phyloP scores from a whole-genome alignment of 2,888 invertebrate genomes.

The Pardosa pseudoannulata region DNA sequence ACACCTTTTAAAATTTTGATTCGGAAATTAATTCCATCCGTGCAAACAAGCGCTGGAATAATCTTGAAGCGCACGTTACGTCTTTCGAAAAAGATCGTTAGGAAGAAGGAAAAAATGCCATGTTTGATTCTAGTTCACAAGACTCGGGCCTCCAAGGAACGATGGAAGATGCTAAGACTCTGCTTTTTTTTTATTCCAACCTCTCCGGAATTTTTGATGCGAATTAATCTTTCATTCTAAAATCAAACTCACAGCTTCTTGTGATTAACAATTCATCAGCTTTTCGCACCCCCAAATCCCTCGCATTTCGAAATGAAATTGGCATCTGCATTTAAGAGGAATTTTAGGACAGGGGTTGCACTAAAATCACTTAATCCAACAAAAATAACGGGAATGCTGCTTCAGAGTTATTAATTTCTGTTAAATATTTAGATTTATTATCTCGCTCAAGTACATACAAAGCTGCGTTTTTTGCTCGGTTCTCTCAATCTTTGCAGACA shows the following conservation, averaged over 20 bases:
- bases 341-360: not conserved
- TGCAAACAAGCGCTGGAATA: slow-evolving; percentile 56
- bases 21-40: slow-evolving; percentile 68
- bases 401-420: not conserved
- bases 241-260: slow-evolving; percentile 29
- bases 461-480: no score
- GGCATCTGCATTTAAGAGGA: slow-evolving; percentile 7
- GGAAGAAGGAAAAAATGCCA: not conserved
- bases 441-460: no score
- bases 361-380: not conserved
- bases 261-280: slow-evolving; percentile 54
- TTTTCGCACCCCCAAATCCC: slow-evolving; percentile 53
- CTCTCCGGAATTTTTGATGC: slow-evolving; percentile 53
- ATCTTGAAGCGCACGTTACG: slow-evolving; percentile 47
- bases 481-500: no score
- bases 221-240: slow-evolving; percentile 59
- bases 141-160: not conserved
- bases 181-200: not conserved
- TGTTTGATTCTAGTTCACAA: slow-evolving; percentile 22
- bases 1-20: slow-evolving; percentile 70
- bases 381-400: not conserved
- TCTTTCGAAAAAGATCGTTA: slow-evolving; percentile 31
- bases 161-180: not conserved
- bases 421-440: not conserved
- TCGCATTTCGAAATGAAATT: slow-evolving; percentile 19